These are phyloP conservation scores for Canis aureus DNA, from an alignment of 2,113 vertebrate species.

Conservation along the genomic window DNA sequence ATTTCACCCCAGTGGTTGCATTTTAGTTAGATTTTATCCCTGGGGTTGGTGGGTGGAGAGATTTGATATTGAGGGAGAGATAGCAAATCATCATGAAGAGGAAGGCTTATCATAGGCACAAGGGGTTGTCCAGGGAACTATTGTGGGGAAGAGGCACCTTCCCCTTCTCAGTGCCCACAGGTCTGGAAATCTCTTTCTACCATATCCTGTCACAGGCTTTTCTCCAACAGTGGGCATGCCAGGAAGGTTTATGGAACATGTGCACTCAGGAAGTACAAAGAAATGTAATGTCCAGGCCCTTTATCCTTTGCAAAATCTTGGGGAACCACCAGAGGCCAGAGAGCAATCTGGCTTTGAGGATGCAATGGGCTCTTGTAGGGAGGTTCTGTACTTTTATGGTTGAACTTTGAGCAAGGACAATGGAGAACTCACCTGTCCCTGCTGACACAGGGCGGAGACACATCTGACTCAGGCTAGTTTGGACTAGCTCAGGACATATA, in stretches of 20 bases:
- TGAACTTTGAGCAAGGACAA: neutral
- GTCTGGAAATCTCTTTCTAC: neutral
- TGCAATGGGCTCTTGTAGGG: neutral
- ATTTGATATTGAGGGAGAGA: neutral
- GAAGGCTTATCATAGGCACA: neutral
- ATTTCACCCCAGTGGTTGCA: neutral
- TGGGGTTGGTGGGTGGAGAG: neutral
- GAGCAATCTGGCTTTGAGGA: neutral
- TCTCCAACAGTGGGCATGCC: neutral
- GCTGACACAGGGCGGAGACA: neutral
- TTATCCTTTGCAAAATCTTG: neutral
- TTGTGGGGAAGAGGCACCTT: neutral
- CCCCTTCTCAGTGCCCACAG: fast-evolving
- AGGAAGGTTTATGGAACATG: fast-evolving
- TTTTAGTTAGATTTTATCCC: neutral
- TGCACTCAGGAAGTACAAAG: neutral
- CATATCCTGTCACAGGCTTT: neutral
- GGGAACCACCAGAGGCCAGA: neutral
- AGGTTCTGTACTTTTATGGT: neutral
- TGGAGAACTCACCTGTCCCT: neutral
- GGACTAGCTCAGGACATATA: neutral
- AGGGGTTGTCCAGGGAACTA: neutral
- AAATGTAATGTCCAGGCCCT: neutral
- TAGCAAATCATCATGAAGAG: neutral
- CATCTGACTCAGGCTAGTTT: neutral